Evolutionary conservation across 2,113 vertebrate genomes (phyloP).

Genomic region (Tursiops truncatus): DNA sequence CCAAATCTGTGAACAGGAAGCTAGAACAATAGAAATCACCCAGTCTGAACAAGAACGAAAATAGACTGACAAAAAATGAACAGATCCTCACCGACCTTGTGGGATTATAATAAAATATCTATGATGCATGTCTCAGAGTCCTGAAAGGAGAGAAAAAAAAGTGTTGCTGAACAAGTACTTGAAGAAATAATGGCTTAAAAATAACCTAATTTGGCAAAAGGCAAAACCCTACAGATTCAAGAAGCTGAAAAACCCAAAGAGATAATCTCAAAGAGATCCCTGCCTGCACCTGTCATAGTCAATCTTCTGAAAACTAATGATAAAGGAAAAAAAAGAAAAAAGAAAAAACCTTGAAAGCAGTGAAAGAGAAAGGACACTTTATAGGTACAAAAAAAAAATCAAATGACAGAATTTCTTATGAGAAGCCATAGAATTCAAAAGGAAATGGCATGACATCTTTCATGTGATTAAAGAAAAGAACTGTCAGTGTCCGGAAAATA

Average conservation of each 20-base stretch:
- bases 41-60: background rate
- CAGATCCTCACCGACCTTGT: background rate
- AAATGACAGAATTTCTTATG: conserved; percentile 13
- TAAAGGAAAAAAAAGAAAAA: background rate
- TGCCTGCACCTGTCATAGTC: background rate
- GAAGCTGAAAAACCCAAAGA: background rate
- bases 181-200: background rate
- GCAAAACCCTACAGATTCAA: background rate
- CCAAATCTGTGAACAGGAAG: background rate
- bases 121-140: background rate
- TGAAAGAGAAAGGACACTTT: background rate
- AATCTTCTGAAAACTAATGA: background rate
- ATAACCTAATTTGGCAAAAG: background rate
- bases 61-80: background rate
- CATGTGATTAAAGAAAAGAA: conserved; percentile 32
- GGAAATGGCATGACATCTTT: conserved; percentile 24
- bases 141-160: background rate
- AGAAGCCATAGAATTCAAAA: background rate
- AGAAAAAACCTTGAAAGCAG: background rate
- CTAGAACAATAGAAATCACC: background rate
- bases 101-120: conserved; percentile 8
- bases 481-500: background rate
- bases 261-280: background rate
- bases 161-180: background rate
- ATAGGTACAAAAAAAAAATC: background rate